A percentile compares a stretch with the other conserved stretches of the same genome.
These are phyloP conservation scores for Dendrolimus houi DNA, from an alignment of 2,888 invertebrate genomes.

Conservation along the genomic window DNA sequence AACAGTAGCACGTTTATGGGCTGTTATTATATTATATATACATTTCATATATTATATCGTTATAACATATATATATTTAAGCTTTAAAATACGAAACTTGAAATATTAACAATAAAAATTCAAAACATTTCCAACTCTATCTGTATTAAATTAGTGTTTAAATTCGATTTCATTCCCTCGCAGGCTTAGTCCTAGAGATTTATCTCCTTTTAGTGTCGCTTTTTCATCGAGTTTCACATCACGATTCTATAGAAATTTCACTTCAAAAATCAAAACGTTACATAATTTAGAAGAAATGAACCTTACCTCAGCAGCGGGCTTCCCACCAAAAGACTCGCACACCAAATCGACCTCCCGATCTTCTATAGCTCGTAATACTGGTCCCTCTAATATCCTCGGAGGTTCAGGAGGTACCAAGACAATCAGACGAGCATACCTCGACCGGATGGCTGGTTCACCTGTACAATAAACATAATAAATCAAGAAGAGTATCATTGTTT, in stretches of 20 bases:
- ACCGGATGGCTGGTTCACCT: constrained; percentile 88
- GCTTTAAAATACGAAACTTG: no score
- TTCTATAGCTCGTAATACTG: constrained; percentile 90
- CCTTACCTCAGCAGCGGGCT: constrained; percentile 91
- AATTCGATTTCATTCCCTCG: no score
- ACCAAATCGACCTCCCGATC: constrained; percentile 93
- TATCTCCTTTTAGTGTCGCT: neutral
- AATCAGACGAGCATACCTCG: constrained; percentile 88
- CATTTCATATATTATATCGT: no score
- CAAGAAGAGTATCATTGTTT: neutral
- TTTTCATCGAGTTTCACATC: neutral
- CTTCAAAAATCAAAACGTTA: no score
- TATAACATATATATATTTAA: no score
- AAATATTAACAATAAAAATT: constrained; percentile 1
- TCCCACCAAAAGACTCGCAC: constrained; percentile 93
- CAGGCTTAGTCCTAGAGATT: no score
- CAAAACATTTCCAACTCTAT: neutral
- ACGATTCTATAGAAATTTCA: no score
- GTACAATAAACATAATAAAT: constrained; percentile 10
- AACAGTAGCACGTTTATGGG: no score
- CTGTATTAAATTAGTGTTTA: no score
- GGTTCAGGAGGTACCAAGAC: constrained; percentile 93
- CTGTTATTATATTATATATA: no score
- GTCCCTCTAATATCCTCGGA: constrained; percentile 90
- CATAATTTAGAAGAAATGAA: neutral